Percentiles rank a stretch among this genome's conserved stretches.
Evolutionary conservation across 1,140 invertebrate species (phyloP).

Genomic region (Stegodyphus dumicola): DNA sequence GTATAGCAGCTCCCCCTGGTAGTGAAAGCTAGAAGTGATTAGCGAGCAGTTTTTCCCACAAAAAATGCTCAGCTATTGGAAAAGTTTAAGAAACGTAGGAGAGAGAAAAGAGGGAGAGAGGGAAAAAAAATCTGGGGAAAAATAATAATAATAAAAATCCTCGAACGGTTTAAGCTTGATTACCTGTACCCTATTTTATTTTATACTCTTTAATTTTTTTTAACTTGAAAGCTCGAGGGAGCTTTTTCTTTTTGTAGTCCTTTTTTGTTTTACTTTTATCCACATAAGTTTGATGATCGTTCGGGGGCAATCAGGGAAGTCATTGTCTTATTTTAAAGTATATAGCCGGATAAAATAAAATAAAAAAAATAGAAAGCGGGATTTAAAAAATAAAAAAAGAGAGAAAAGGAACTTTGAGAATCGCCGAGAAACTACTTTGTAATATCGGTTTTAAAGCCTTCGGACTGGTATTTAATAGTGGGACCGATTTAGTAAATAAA

Average conservation of each 20-base stretch:
- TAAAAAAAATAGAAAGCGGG: slow-evolving; percentile 5
- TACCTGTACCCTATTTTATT: slow-evolving; percentile 55
- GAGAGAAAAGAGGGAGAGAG: too few relatives aligned
- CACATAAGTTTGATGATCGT: slow-evolving; percentile 57
- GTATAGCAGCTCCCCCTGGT: slow-evolving; percentile 9
- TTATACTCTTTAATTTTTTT: slow-evolving; percentile 45
- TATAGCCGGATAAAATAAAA: slow-evolving; percentile 41
- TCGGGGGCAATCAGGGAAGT: slow-evolving; percentile 53
- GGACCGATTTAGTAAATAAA: slow-evolving; percentile 59
- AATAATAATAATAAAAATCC: not conserved
- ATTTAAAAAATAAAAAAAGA: slow-evolving; percentile 19
- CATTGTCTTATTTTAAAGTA: slow-evolving; percentile 61
- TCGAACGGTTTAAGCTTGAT: slow-evolving; percentile 58
- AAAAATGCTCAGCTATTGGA: slow-evolving; percentile 35
- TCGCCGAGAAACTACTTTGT: slow-evolving; percentile 52
- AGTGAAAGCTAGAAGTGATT: slow-evolving; percentile 45
- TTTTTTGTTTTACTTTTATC: slow-evolving; percentile 23
- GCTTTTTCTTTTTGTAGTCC: not conserved
- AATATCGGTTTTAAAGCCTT: slow-evolving; percentile 59
- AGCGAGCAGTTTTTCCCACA: slow-evolving; percentile 43
- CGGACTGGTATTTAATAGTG: slow-evolving; percentile 40
- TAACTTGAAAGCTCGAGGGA: slow-evolving; percentile 3
- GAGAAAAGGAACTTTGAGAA: slow-evolving; percentile 21
- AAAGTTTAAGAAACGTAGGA: slow-evolving; percentile 35
- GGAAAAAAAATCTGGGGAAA: not conserved